Evolutionary conservation across 2,113 vertebrate genomes (phyloP).

Genomic region (Furnarius figulus): DNA sequence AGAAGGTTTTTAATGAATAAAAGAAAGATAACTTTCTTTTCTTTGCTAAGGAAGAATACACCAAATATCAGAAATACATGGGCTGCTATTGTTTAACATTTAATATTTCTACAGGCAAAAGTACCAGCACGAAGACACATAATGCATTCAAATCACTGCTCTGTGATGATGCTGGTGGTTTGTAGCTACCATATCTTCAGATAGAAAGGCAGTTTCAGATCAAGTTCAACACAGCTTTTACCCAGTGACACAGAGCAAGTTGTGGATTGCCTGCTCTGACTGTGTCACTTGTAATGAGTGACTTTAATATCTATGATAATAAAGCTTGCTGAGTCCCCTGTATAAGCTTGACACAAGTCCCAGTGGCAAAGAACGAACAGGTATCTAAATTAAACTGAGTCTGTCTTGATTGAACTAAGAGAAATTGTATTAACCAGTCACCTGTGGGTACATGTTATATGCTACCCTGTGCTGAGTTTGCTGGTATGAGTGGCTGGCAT

Average conservation of each 20-base stretch:
- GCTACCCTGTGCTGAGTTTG: neutral
- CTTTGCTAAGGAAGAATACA: neutral
- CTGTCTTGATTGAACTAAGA: slow-evolving; percentile 30
- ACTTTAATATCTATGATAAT: slow-evolving; percentile 56
- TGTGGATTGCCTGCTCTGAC: neutral
- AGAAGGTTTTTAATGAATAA: neutral
- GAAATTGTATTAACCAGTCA: slow-evolving; percentile 42
- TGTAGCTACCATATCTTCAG: neutral
- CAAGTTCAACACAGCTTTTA: neutral
- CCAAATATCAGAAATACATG: neutral
- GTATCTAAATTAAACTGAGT: slow-evolving; percentile 49
- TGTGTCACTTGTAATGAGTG: neutral
- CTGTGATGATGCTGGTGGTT: neutral
- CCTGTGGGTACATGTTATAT: neutral
- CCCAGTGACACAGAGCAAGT: neutral
- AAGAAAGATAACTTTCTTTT: neutral
- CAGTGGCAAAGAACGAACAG: neutral
- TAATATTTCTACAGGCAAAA: neutral
- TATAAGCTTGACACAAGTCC: neutral
- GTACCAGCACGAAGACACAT: neutral
- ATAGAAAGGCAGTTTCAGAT: neutral
- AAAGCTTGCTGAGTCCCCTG: neutral
- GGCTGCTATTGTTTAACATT: neutral
- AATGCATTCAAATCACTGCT: neutral
- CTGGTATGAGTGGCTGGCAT: neutral